phyloP scores from a whole-genome alignment of 2,888 invertebrate genomes.

The Hybos culiciformis region DNA sequence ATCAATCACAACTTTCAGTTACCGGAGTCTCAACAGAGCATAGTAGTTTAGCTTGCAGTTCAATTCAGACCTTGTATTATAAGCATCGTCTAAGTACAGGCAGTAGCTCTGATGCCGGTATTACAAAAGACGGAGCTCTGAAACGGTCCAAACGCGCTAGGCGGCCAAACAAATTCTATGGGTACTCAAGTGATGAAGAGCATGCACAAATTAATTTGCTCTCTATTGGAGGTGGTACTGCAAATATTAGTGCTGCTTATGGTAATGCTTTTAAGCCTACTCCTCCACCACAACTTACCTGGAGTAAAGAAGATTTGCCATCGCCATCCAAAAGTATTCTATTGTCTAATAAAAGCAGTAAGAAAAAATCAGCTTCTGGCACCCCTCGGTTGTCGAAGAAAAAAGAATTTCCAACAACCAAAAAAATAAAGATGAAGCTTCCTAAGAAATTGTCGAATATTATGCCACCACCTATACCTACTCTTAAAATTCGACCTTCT shows the following conservation, averaged over 20 bases:
- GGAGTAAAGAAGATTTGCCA: constrained; percentile 58
- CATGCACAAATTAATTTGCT: neutral
- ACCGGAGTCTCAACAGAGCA: constrained; percentile 10
- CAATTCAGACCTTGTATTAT: neutral
- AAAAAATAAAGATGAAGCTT: neutral
- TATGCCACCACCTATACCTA: constrained; percentile 37
- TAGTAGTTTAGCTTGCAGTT: neutral
- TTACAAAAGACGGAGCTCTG: constrained; percentile 38
- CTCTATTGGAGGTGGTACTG: neutral
- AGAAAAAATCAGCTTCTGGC: constrained; percentile 14
- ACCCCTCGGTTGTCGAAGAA: too few relatives aligned
- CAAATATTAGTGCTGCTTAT: neutral
- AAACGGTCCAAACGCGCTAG: constrained; percentile 67
- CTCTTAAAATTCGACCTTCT: constrained; percentile 30
- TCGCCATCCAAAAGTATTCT: constrained; percentile 36
- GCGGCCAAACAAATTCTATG: constrained; percentile 75
- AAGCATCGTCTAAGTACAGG: constrained; percentile 23
- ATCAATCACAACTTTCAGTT: constrained; percentile 8
- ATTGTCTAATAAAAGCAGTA: constrained; percentile 17
- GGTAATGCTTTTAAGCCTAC: constrained; percentile 38
- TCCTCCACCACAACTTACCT: constrained; percentile 51
- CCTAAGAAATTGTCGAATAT: constrained; percentile 2
- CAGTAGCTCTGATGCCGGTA: constrained; percentile 35
- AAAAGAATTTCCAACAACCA: neutral
- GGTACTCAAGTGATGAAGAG: constrained; percentile 73